These are phyloP conservation scores for Scleropages formosus DNA, from an alignment of 2,797 vertebrate species.

Conservation along the genomic window DNA sequence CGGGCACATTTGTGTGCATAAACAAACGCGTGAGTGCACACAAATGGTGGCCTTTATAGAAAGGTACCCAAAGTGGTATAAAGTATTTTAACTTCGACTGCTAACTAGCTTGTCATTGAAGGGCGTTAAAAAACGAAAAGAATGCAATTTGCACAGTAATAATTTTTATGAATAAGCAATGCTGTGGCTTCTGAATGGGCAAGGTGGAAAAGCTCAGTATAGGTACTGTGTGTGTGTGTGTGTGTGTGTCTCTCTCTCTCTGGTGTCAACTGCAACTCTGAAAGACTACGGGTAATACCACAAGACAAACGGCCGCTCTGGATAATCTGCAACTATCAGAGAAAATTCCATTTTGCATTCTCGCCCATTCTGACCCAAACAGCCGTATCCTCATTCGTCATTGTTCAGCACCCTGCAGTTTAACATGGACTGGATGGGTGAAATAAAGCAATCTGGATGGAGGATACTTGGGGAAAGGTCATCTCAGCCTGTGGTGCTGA, in stretches of 20 bases:
- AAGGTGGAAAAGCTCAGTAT: background rate
- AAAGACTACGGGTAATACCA: background rate
- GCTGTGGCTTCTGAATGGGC: too few species aligned
- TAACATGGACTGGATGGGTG: background rate
- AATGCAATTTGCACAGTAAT: too few species aligned
- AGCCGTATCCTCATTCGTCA: background rate
- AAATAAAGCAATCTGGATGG: background rate
- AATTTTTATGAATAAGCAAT: too few species aligned
- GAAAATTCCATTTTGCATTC: slow-evolving; percentile 7
- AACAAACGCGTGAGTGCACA: background rate
- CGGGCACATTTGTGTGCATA: background rate
- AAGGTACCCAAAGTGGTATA: background rate
- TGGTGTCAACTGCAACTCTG: background rate
- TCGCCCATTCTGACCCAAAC: background rate
- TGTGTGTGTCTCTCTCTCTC: too few species aligned
- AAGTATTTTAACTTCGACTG: background rate
- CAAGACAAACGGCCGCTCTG: background rate
- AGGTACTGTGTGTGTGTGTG: background rate
- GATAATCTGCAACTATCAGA: background rate
- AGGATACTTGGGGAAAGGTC: background rate
- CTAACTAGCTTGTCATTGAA: background rate
- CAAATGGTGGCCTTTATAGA: background rate
- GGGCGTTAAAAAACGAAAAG: too few species aligned
- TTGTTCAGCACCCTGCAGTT: background rate
- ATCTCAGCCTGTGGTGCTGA: background rate